phyloP scores from a whole-genome alignment of 2,888 invertebrate genomes.

The Odontothrips loti region DNA sequence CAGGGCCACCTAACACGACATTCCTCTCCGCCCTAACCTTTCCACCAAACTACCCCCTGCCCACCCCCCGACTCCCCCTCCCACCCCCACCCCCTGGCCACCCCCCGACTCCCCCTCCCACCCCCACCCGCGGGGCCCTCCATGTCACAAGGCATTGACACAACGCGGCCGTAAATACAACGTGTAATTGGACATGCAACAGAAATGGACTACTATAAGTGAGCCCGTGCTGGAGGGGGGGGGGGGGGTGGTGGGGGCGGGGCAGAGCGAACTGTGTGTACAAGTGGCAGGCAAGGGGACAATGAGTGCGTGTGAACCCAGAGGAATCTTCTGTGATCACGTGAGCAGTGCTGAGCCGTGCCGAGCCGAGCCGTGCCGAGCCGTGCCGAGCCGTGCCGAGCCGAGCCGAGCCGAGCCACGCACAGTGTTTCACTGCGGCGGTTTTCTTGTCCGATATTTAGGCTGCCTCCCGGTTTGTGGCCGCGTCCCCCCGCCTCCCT shows the following conservation, averaged over 20 bases:
- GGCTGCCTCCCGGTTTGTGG: too few species aligned
- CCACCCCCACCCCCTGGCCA: background rate
- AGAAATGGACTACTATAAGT: background rate
- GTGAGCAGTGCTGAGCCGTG: too few species aligned
- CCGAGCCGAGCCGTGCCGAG: background rate
- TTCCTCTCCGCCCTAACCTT: too few species aligned
- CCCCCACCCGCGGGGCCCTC: background rate
- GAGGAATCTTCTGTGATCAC: too few species aligned
- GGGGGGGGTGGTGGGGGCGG: background rate
- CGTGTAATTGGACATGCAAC: background rate
- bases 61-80: background rate
- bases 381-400: background rate
- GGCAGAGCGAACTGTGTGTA: background rate
- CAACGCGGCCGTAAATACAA: background rate
- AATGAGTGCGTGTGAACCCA: background rate
- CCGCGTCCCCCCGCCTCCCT: too few species aligned
- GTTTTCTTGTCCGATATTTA: too few species aligned
- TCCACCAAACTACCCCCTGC: background rate
- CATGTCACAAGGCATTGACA: slow-evolving; percentile 14
- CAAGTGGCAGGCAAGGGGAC: background rate
- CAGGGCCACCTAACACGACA: too few species aligned
- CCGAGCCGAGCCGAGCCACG: too few species aligned
- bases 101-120: background rate
- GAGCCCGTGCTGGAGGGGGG: background rate
- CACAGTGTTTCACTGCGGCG: too few species aligned